Base-by-base conservation (phyloP, 2,888 invertebrate genomes). In the Abrostola triplasia region DNA sequence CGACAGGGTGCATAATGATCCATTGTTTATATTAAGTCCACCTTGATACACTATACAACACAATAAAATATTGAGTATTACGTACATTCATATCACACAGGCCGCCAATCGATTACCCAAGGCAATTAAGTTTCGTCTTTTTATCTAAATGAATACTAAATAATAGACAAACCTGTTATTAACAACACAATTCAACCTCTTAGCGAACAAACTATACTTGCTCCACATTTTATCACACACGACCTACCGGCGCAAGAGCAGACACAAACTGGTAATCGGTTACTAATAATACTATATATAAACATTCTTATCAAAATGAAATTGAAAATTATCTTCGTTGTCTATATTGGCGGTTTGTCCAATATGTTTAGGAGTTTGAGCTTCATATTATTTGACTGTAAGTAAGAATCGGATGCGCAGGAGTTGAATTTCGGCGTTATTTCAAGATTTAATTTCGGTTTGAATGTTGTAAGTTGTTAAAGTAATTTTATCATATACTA, bases 171-270 rank as follows among this genome's bases (percentile, higher is more conserved):
- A 73, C 73, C 74, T 73, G 8, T 47, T 51, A 54, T 64, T 62
- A 24, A 59, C 12, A 6, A 35, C 36, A 13, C 13, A 41, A 4
- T 40, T 70, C 5, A 64, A 5, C 41, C 54, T 70, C 12, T 66
- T 37, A 40, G 57, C 70, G 12, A 58, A 41, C 7, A 61, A 48
- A 0, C 50, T 60, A 11, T 11, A 44, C 5, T 73, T 73, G 5
- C 58, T 73, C 70, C 67, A 73, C 73, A 73, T 73, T 0, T 13
- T 51, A 59, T 41, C 55, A 13, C 59, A 7, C 68, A 57, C 66
- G 44, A 64, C 74, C 36, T 4, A 41, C 41, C 57, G 6, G 44
- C 10, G 7, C 13, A 10, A 48, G 50, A 35, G 2, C 48, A 47
- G 44, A 5, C 47, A 40, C 51, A 35, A 13, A 63, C 63, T 72